A percentile compares a stretch with the other conserved stretches of the same genome.
phyloP scores from a whole-genome alignment of 2,888 invertebrate species.

The Ichneumoninae sp. region DNA sequence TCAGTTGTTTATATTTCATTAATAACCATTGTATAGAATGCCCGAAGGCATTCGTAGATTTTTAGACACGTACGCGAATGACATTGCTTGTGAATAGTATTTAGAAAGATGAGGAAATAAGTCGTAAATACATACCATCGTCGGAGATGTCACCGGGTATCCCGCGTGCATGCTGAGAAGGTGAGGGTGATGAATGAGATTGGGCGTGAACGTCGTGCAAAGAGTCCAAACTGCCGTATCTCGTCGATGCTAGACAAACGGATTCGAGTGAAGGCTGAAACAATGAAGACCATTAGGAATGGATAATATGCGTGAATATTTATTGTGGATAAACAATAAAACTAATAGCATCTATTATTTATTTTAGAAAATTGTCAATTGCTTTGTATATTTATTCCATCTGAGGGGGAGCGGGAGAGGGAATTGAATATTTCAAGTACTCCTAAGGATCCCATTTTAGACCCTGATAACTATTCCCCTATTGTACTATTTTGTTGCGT shows the following conservation, averaged over 20 bases:
- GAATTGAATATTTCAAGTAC: no score
- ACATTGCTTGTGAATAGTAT: conserved; percentile 69
- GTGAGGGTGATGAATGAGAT: conserved; percentile 76
- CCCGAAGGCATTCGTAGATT: conserved; percentile 66
- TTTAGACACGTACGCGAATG: conserved; percentile 66
- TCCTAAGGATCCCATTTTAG: no score
- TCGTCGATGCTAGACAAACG: conserved; percentile 76
- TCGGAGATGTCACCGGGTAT: conserved; percentile 83
- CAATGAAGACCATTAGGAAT: conserved; percentile 7
- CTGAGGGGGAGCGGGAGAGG: no score
- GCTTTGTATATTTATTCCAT: no score
- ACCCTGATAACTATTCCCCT: no score
- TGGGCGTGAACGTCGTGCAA: conserved; percentile 84
- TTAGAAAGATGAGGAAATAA: conserved; percentile 71
- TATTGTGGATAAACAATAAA: no score
- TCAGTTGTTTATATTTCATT: conserved; percentile 2
- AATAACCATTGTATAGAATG: not conserved
- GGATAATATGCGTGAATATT: not conserved
- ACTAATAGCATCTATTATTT: no score
- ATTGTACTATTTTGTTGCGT: no score
- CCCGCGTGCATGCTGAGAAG: conserved; percentile 80
- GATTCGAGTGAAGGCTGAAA: conserved; percentile 75
- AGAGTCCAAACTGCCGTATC: conserved; percentile 87
- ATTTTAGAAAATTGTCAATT: no score
- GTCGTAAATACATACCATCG: conserved; percentile 81